A percentile compares a stretch with the other conserved stretches of the same genome.
Conservation (phyloP, 2,113 vertebrate species). For the Halcyon malimbica region DNA sequence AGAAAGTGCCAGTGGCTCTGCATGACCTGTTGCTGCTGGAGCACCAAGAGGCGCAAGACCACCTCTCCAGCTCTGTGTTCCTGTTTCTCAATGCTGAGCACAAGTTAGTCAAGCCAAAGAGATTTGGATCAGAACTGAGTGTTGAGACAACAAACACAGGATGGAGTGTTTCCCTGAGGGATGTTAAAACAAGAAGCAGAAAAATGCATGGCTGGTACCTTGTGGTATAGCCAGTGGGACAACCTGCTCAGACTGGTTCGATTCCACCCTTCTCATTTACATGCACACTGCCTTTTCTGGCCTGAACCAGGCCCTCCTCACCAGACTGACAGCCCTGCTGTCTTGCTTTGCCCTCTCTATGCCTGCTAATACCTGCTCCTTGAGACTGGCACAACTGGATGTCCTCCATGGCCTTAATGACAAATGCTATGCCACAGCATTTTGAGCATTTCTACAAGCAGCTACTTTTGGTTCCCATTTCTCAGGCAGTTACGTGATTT, state of each 20-base stretch:
- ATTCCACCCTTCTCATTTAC: neutral
- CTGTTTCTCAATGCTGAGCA: neutral
- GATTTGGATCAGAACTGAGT: neutral
- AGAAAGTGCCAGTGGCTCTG: neutral
- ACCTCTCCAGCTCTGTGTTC: neutral
- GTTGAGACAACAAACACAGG: neutral
- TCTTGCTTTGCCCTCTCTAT: neutral
- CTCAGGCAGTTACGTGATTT: conserved; percentile 2
- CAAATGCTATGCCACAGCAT: neutral
- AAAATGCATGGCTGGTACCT: conserved; percentile 6
- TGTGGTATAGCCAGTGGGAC: neutral
- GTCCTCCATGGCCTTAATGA: neutral
- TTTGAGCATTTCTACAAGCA: conserved; percentile 1
- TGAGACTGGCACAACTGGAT: neutral
- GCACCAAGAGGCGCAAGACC: neutral
- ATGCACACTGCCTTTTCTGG: neutral
- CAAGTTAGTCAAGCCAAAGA: neutral
- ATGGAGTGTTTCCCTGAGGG: neutral
- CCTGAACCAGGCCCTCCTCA: conserved; percentile 1
- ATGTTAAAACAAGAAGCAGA: neutral
- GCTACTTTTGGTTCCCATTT: conserved; percentile 60
- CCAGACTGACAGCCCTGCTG: neutral
- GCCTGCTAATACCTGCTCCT: neutral
- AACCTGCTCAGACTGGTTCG: neutral
- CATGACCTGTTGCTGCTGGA: neutral